These are phyloP conservation scores for Tubulanus polymorphus DNA, from an alignment of 2,888 invertebrate species.

Conservation along the genomic window DNA sequence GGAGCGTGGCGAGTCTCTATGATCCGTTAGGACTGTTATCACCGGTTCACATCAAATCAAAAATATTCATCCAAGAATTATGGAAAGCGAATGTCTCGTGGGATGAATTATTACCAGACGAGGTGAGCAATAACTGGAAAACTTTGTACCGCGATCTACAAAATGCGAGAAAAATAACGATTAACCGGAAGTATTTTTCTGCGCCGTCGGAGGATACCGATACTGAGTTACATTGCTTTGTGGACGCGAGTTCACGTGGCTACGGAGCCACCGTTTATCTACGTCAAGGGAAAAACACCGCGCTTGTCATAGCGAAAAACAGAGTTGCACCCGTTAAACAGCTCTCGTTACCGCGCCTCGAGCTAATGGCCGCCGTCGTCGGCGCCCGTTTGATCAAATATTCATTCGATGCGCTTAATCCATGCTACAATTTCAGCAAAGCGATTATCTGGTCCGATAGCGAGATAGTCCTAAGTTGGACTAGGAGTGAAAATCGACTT, in stretches of 20 bases:
- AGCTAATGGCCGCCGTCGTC: conserved; percentile 15
- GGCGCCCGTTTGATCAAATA: conserved; percentile 16
- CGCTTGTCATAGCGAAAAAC: conserved; percentile 16
- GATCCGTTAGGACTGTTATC: conserved; percentile 8
- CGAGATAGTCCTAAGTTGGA: conserved; percentile 23
- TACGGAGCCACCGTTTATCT: conserved; percentile 25
- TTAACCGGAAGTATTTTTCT: too few species aligned
- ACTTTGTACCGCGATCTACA: too few species aligned
- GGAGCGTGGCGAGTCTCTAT: conserved; percentile 1
- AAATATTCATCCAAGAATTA: neutral
- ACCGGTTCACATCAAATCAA: neutral
- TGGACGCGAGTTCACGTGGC: conserved; percentile 24
- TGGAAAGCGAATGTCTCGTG: neutral
- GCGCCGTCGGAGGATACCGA: too few species aligned
- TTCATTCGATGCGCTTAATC: conserved; percentile 13
- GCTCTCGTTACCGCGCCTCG: conserved; percentile 22
- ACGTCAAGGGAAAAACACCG: neutral
- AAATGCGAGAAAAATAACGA: too few species aligned
- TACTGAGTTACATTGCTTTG: conserved; percentile 19
- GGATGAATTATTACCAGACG: neutral
- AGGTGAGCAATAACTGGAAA: too few species aligned
- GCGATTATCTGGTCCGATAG: conserved; percentile 27
- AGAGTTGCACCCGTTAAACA: conserved; percentile 24
- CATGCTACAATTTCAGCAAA: too few species aligned
- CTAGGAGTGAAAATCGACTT: conserved; percentile 15